Evolutionary conservation across 2,888 invertebrate species (phyloP).

Genomic region (Tetranychus piercei): DNA sequence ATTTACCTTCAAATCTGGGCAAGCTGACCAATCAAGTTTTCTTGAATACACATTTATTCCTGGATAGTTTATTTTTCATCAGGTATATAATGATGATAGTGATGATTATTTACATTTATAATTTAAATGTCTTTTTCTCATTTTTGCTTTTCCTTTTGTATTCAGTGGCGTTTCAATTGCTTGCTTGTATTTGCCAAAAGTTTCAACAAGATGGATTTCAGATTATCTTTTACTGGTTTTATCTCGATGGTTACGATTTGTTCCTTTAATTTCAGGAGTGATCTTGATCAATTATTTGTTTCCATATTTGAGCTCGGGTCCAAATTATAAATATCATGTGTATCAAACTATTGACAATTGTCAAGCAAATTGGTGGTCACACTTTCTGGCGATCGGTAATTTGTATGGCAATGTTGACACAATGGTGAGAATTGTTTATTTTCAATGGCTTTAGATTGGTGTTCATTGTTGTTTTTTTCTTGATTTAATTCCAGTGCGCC

Average conservation of each 20-base stretch:
- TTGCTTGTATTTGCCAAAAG: background rate
- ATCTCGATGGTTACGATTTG: constrained; percentile 17
- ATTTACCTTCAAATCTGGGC: background rate
- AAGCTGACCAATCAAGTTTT: constrained; percentile 3
- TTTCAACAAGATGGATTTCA: constrained; percentile 13
- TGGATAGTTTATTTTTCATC: constrained; percentile 15
- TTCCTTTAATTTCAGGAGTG: constrained; percentile 12
- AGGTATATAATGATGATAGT: constrained; percentile 7
- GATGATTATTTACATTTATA: background rate
- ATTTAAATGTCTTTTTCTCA: background rate
- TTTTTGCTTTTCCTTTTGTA: background rate
- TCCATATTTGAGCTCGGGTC: constrained; percentile 18
- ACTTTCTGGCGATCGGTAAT: constrained; percentile 29
- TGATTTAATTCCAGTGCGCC: background rate
- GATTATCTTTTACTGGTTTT: constrained; percentile 13
- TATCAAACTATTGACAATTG: constrained; percentile 46
- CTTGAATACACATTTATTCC: constrained; percentile 4
- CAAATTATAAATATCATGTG: constrained; percentile 32
- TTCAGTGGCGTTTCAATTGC: constrained; percentile 17
- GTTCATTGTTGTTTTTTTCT: background rate
- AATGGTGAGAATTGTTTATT: constrained; percentile 2
- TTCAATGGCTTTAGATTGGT: background rate
- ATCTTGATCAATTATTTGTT: constrained; percentile 17
- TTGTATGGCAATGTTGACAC: background rate
- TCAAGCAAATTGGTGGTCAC: constrained; percentile 48